phyloP scores from a whole-genome alignment of 2,888 invertebrate species.

The Euclidia mi region DNA sequence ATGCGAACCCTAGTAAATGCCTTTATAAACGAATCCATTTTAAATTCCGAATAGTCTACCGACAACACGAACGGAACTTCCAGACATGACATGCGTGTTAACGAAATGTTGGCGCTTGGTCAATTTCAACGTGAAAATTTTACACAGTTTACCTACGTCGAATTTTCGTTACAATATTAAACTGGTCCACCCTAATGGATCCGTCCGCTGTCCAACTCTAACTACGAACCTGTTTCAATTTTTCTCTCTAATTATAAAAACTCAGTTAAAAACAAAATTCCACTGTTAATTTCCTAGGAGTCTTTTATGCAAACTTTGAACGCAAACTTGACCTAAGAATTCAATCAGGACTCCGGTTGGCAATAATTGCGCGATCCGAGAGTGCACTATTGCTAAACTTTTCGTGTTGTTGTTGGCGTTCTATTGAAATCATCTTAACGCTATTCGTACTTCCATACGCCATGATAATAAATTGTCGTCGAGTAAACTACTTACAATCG shows the following conservation, averaged over 20 bases:
- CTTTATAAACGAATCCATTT: slow-evolving; percentile 88
- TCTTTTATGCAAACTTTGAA: slow-evolving; percentile 82
- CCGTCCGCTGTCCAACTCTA: slow-evolving; percentile 29
- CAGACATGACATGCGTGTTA: slow-evolving; percentile 88
- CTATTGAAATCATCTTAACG: slow-evolving; percentile 86
- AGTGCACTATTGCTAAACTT: slow-evolving; percentile 84
- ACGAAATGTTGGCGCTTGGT: slow-evolving; percentile 83
- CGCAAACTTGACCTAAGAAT: slow-evolving; percentile 86
- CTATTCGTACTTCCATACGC: slow-evolving; percentile 77
- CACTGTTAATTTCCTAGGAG: slow-evolving; percentile 78
- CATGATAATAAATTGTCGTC: slow-evolving; percentile 78
- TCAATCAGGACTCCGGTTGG: slow-evolving; percentile 84
- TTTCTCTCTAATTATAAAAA: slow-evolving; percentile 64
- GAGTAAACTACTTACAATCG: slow-evolving; percentile 80
- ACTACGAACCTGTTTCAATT: slow-evolving; percentile 42
- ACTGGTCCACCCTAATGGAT: slow-evolving; percentile 60
- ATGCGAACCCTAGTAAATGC: slow-evolving; percentile 85
- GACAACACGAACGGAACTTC: slow-evolving; percentile 83
- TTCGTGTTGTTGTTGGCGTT: slow-evolving; percentile 81
- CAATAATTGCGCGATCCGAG: slow-evolving; percentile 83
- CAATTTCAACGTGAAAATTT: slow-evolving; percentile 76
- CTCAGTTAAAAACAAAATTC: slow-evolving; percentile 63
- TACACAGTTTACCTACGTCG: slow-evolving; percentile 63
- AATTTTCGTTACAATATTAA: slow-evolving; percentile 73
- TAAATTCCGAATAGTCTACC: slow-evolving; percentile 86